Evolutionary conservation across 2,113 vertebrate genomes (phyloP).

Genomic region (Struthio camelus): DNA sequence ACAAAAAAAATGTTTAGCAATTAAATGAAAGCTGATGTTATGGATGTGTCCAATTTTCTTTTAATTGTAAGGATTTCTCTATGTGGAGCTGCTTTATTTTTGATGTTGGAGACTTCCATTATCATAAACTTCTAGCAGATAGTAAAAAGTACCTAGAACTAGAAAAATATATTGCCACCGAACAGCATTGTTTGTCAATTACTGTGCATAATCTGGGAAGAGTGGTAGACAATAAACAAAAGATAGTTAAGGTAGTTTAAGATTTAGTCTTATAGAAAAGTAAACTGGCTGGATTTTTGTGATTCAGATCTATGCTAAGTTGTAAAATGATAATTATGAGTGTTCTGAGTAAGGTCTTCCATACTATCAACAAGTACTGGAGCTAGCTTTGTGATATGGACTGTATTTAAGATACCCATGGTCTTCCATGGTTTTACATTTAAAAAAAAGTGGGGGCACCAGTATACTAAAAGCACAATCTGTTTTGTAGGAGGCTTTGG

Average conservation of each 20-base stretch:
- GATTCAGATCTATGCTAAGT: not conserved
- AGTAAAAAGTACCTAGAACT: not conserved
- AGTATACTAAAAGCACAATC: not conserved
- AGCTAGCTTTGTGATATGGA: not conserved
- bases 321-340: not conserved
- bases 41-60: slow-evolving; percentile 19
- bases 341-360: not conserved
- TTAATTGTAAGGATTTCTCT: not conserved
- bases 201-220: not conserved
- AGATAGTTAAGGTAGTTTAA: not conserved
- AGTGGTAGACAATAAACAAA: not conserved
- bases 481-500: not conserved
- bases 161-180: not conserved
- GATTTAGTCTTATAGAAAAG: not conserved
- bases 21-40: slow-evolving; percentile 20
- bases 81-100: not conserved
- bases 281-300: not conserved
- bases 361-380: not conserved
- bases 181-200: not conserved
- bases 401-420: not conserved
- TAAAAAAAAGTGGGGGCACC: not conserved
- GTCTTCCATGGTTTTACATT: not conserved
- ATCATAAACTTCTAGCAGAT: not conserved
- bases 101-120: slow-evolving; percentile 28
- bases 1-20: slow-evolving; percentile 4